These are phyloP conservation scores for Heliocidaris erythrogramma DNA, from an alignment of 35 echinoderm and acorn worm species.

Conservation along the genomic window DNA sequence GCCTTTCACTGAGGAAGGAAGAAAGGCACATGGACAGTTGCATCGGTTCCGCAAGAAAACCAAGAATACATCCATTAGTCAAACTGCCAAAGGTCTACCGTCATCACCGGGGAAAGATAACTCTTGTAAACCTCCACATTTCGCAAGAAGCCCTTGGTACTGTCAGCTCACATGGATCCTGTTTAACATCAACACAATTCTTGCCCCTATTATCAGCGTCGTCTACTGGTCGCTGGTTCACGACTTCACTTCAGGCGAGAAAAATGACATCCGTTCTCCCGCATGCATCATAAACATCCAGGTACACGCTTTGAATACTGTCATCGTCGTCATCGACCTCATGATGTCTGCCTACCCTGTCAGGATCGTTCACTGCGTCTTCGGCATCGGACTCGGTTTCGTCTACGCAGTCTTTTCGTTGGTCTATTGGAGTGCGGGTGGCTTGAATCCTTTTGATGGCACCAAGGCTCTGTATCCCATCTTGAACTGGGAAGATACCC, in stretches of 20 bases:
- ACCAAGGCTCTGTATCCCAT: conserved; percentile 50
- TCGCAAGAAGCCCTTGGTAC: conserved; percentile 7
- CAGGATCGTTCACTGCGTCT: conserved; percentile 41
- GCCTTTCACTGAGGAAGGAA: too few species aligned
- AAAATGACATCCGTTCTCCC: not conserved
- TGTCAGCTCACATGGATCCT: conserved; percentile 41
- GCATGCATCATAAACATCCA: not conserved
- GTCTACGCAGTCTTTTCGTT: conserved; percentile 44
- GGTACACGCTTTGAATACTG: conserved; percentile 49
- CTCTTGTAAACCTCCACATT: too few species aligned
- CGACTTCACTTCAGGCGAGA: not conserved
- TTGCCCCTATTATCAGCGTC: conserved; percentile 32
- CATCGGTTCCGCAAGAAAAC: too few species aligned
- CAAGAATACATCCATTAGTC: too few species aligned
- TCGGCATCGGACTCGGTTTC: conserved; percentile 30
- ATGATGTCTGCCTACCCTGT: conserved; percentile 49
- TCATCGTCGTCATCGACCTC: conserved; percentile 42
- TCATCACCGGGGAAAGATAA: too few species aligned
- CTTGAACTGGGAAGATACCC: conserved; percentile 33
- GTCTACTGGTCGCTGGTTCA: conserved; percentile 48
- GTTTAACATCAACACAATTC: conserved; percentile 41
- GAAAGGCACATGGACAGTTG: too few species aligned
- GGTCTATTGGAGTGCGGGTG: conserved; percentile 55
- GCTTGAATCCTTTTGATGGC: conserved; percentile 4
- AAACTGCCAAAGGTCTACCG: too few species aligned